phyloP scores from a whole-genome alignment of 1,140 invertebrate genomes.

The Pachyrhynchus sulphureomaculatus region DNA sequence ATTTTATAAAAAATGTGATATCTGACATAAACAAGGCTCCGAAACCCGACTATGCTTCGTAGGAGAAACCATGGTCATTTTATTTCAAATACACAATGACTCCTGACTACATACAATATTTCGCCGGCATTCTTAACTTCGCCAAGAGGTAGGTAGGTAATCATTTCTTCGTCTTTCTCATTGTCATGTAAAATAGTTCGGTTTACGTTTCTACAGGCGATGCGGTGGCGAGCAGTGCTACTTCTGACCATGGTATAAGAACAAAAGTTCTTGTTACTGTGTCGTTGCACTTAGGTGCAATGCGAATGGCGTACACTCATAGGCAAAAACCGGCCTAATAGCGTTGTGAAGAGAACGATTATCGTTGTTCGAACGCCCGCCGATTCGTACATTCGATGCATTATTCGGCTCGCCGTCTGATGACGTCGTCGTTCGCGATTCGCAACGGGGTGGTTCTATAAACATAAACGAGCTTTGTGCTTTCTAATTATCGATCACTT shows the following conservation, averaged over 20 bases:
- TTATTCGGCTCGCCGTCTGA: no score
- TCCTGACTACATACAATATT: no score
- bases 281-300: slow-evolving; percentile 34
- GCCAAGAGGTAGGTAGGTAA: neutral
- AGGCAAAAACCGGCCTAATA: slow-evolving; percentile 7
- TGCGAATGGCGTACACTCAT: slow-evolving; percentile 25
- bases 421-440: no score
- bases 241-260: neutral
- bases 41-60: no score
- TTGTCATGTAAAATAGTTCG: neutral
- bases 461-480: no score
- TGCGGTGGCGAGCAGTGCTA: neutral
- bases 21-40: no score
- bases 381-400: no score
- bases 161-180: neutral
- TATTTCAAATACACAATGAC: no score
- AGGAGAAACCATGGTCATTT: no score
- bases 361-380: neutral
- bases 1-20: no score
- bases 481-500: no score
- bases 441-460: no score
- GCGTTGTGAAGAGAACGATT: neutral
- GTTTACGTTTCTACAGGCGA: neutral
- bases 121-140: neutral
- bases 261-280: slow-evolving; percentile 19